Conservation (phyloP, 2,797 vertebrate species). For the Poeciliopsis paucimaculata region DNA sequence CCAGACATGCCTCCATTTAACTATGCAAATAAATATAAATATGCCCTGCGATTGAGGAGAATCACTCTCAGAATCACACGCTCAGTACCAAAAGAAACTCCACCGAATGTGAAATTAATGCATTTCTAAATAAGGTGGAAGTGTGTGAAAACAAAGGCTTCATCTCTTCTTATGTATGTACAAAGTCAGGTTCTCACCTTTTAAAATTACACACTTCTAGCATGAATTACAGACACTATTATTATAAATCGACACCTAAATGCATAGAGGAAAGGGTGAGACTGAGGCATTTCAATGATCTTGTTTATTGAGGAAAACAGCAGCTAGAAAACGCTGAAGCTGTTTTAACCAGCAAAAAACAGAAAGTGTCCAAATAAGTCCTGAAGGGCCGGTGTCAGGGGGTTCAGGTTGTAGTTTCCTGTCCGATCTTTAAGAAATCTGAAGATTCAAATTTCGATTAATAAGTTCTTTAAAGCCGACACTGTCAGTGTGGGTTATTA, state of each 20-base stretch:
- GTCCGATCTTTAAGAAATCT: too few relatives aligned
- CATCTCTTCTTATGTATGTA: neutral
- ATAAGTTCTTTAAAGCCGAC: too few relatives aligned
- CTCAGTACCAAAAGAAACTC: neutral
- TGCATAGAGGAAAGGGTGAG: neutral
- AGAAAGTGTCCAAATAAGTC: neutral
- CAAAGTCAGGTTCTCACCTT: neutral
- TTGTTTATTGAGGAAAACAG: neutral
- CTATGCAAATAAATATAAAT: neutral
- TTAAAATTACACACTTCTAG: neutral
- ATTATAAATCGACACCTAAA: neutral
- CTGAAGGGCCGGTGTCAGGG: too few relatives aligned
- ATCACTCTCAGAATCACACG: neutral
- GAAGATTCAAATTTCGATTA: too few relatives aligned
- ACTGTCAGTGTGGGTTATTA: too few relatives aligned
- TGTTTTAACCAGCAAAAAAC: neutral
- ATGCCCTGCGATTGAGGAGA: neutral
- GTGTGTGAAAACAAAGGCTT: neutral
- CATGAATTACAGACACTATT: neutral
- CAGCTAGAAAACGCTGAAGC: neutral
- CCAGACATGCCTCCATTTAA: neutral
- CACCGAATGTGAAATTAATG: neutral
- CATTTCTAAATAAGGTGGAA: neutral
- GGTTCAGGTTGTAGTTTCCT: too few relatives aligned
- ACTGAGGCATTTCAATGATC: neutral